phyloP scores from a whole-genome alignment of 2,113 vertebrate species.

The Trematocara macrostoma region DNA sequence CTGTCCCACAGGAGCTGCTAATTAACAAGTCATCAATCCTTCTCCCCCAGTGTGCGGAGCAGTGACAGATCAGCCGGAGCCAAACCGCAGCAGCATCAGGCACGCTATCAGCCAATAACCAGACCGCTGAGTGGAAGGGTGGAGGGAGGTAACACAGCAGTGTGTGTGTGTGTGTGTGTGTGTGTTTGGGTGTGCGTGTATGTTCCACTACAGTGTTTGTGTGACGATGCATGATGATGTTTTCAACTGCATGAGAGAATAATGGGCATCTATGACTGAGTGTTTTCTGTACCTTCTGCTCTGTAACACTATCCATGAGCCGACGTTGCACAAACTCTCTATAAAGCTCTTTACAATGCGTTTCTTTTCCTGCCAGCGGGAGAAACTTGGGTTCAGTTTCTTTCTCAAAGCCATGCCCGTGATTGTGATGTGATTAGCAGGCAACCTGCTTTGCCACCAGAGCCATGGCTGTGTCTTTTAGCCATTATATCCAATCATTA shows the following conservation, averaged over 20 bases:
- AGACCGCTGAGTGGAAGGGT: neutral
- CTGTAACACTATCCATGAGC: neutral
- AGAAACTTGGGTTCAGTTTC: neutral
- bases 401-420: neutral
- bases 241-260: slow-evolving; percentile 31
- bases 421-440: neutral
- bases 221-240: slow-evolving; percentile 43
- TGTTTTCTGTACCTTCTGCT: neutral
- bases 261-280: slow-evolving; percentile 12
- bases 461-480: neutral
- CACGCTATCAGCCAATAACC: slow-evolving; percentile 31
- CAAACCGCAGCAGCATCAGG: slow-evolving; percentile 42
- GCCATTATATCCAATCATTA: neutral
- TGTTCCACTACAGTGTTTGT: slow-evolving; percentile 17
- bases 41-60: slow-evolving; percentile 1
- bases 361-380: neutral
- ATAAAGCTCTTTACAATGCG: neutral
- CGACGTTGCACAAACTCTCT: neutral
- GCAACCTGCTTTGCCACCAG: neutral
- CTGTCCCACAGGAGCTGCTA: slow-evolving; percentile 26
- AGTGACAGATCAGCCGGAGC: slow-evolving; percentile 12
- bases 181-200: neutral
- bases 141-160: neutral
- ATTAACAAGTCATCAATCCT: slow-evolving; percentile 47
- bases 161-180: neutral